phyloP scores from a whole-genome alignment of 1,140 invertebrate species.

The Nomia melanderi region DNA sequence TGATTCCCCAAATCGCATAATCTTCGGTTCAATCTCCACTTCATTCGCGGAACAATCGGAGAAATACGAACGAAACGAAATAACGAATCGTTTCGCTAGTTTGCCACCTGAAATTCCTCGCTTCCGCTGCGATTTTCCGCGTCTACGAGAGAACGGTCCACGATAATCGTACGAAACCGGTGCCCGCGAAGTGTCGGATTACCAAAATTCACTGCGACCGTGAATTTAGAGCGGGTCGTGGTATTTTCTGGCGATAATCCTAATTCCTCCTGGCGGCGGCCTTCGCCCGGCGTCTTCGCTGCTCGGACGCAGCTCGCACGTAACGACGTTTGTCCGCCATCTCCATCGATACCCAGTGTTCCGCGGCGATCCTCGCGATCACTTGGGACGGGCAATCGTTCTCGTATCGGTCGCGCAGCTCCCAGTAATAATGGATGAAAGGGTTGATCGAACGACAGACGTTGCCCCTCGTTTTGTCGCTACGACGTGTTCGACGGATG shows the following conservation, averaged over 20 bases:
- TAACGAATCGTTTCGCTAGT: background rate
- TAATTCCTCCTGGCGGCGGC: background rate
- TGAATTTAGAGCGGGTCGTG: background rate
- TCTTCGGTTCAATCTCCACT: too few species aligned
- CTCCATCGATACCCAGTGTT: constrained; percentile 61
- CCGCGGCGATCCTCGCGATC: constrained; percentile 63
- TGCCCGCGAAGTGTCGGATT: too few species aligned
- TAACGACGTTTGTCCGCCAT: constrained; percentile 47
- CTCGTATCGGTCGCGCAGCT: constrained; percentile 42
- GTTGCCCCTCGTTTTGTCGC: constrained; percentile 1
- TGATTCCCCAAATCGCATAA: too few species aligned
- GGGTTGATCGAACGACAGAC: constrained; percentile 62
- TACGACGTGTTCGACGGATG: background rate
- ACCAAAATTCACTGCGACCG: too few species aligned
- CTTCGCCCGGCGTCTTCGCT: constrained; percentile 27
- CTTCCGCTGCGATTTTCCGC: too few species aligned
- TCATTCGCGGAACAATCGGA: too few species aligned
- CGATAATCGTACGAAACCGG: too few species aligned
- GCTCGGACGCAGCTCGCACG: constrained; percentile 47
- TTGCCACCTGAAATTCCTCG: background rate
- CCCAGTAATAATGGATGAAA: constrained; percentile 61
- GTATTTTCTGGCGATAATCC: background rate
- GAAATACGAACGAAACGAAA: too few species aligned
- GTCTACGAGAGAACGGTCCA: too few species aligned
- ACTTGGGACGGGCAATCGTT: constrained; percentile 50